phyloP scores from a whole-genome alignment of 1,140 invertebrate species.

The Drosophila simulans region DNA sequence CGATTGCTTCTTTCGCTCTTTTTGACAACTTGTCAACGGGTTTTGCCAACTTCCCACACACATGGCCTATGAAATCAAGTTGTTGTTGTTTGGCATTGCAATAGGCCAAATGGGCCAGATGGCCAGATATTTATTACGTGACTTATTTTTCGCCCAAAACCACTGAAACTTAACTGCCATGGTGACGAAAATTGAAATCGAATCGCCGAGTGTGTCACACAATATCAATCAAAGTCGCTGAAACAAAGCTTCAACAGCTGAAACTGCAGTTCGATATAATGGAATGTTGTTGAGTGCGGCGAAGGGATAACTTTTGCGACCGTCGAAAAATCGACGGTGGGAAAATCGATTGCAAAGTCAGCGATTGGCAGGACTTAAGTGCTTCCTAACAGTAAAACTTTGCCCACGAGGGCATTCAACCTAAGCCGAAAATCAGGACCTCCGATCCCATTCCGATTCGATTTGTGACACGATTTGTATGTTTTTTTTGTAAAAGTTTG shows the following conservation, averaged over 20 bases:
- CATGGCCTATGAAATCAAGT: conserved; percentile 39
- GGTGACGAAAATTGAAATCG: conserved; percentile 54
- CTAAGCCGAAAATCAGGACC: conserved; percentile 1
- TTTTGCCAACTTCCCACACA: conserved; percentile 56
- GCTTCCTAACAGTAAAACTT: conserved; percentile 45
- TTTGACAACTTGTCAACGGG: conserved; percentile 24
- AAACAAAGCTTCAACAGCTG: conserved; percentile 39
- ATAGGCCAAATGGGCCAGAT: conserved; percentile 31
- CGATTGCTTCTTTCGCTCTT: conserved; percentile 18
- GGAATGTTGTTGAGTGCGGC: neutral
- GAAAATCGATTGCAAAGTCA: conserved; percentile 65
- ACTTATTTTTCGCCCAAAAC: conserved; percentile 42
- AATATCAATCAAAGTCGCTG: conserved; percentile 71
- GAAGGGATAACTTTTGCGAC: conserved; percentile 46
- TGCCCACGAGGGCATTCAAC: conserved; percentile 29
- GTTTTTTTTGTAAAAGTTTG: neutral
- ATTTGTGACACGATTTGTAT: conserved; percentile 11
- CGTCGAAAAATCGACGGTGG: conserved; percentile 69
- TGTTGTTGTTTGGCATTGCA: conserved; percentile 56
- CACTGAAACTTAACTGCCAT: conserved; percentile 7
- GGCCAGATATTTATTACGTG: conserved; percentile 52
- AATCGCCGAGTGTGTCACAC: conserved; percentile 50
- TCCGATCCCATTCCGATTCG: conserved; percentile 3
- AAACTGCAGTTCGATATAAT: conserved; percentile 22
- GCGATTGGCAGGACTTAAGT: conserved; percentile 63